Conservation (phyloP, 2,797 vertebrate species). For the Pampus argenteus region DNA sequence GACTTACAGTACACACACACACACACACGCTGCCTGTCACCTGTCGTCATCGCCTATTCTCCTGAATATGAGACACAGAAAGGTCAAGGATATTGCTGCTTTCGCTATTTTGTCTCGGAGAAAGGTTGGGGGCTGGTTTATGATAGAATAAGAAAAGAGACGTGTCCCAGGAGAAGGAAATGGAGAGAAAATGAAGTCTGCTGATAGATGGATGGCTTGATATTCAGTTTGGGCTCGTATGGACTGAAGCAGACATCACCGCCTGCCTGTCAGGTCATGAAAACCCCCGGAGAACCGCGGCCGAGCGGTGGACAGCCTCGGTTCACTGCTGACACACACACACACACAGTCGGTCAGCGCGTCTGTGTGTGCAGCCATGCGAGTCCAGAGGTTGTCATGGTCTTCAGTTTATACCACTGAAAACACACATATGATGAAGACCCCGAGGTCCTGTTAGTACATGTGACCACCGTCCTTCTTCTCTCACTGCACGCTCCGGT, state of each 20-base stretch:
- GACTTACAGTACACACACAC: not conserved
- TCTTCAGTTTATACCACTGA: constrained; percentile 20
- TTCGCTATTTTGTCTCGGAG: constrained; percentile 25
- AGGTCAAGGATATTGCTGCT: constrained; percentile 57
- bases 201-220: constrained; percentile 28
- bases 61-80: constrained; percentile 39
- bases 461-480: constrained; percentile 8
- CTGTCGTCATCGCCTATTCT: constrained; percentile 17
- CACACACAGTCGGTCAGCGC: not conserved
- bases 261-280: constrained; percentile 45
- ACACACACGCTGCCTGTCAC: constrained; percentile 19
- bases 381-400: constrained; percentile 48
- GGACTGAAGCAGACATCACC: constrained; percentile 50
- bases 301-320: not conserved
- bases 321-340: constrained; percentile 29
- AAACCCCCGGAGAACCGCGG: constrained; percentile 30
- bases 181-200: constrained; percentile 30
- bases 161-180: constrained; percentile 19
- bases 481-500: not conserved
- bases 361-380: constrained; percentile 45
- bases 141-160: constrained; percentile 24
- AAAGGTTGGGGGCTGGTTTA: not conserved
- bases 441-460: constrained; percentile 33
- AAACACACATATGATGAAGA: constrained; percentile 42
- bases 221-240: constrained; percentile 19